A percentile compares a stretch with the other conserved stretches of the same genome.
These are phyloP conservation scores for Arbacia lixula DNA, from an alignment of 53 echinoderm and acorn worm species.

Conservation along the genomic window DNA sequence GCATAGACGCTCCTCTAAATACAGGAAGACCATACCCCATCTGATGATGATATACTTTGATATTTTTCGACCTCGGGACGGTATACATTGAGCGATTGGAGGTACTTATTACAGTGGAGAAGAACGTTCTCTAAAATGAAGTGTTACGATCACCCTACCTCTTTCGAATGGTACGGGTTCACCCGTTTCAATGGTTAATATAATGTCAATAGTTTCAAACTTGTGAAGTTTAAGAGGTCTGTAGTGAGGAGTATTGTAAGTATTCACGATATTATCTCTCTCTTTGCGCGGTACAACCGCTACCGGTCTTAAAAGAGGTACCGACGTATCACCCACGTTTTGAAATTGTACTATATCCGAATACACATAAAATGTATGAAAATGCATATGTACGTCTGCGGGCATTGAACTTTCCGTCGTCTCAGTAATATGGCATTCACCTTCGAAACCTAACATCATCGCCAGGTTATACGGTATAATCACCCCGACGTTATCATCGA, in stretches of 20 bases:
- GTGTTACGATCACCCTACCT: conserved; percentile 73
- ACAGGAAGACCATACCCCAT: conserved; percentile 12
- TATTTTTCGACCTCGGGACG: too few species aligned
- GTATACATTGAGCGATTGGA: too few species aligned
- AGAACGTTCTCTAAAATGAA: conserved; percentile 67
- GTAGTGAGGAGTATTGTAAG: conserved; percentile 68
- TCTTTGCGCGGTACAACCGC: neutral
- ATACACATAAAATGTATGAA: conserved; percentile 66
- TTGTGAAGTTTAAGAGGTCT: conserved; percentile 54
- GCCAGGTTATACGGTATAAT: neutral
- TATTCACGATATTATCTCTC: conserved; percentile 38
- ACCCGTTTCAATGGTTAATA: conserved; percentile 62
- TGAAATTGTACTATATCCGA: conserved; percentile 67
- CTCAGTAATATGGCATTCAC: conserved; percentile 13
- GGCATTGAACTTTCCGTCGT: conserved; percentile 13
- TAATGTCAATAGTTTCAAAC: conserved; percentile 69
- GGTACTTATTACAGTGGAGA: neutral
- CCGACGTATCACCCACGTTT: conserved; percentile 60
- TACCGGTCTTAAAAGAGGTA: conserved; percentile 59
- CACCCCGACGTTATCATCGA: neutral
- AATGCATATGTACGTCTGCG: conserved; percentile 47
- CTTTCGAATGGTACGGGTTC: conserved; percentile 61
- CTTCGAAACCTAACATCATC: conserved; percentile 22
- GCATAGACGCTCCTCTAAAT: conserved; percentile 35
- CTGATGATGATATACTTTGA: neutral